Base-by-base conservation (phyloP, 2,888 invertebrate genomes). In the Xylota segnis region DNA sequence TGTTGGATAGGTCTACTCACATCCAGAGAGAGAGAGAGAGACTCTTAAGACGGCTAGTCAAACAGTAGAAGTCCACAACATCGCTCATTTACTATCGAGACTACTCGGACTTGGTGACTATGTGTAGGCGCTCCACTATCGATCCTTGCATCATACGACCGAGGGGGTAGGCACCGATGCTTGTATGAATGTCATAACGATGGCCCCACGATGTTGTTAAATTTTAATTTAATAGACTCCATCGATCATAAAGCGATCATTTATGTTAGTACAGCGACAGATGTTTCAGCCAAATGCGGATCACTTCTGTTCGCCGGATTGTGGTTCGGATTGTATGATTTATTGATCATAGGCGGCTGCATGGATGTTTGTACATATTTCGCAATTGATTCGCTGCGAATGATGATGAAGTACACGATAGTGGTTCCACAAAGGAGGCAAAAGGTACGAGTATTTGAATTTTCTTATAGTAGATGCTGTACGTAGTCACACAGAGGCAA, bases 181-280 rank as follows among this genome's bases (percentile, higher is more conserved):
- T 52, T 40, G 59, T 52, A 75, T 74, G 50, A 50, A 74, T 79
- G 59, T 65, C 79, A 76, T 72, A 59, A 66, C 75, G 66, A 81
- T 76, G 76, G 66, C 82, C 72, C 86, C 72, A 59, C 68, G 59
- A 84, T 84, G 68, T 86, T 82, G 82, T 76, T 82, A 61, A 77
- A 86, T 72, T 82, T 77, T 77, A 82, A 82, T 72, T 76, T 86
- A 86, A 86, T 86, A 82, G 82, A 86, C 76, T 82, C 76, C 32
- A 86, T 86, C 86, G 86, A 86, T 86, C 86, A 82, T 77, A 66
- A 81, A 75, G 78, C 83, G 74, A 37, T 63, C 83, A 52, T 23
- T 58, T 58, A 65, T n/a, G n/a, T n/a, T n/a, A 63, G 74, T 70
- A 79, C 70, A 14, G 32, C 14, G 84, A 81, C 84, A 86, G 84